Evolutionary conservation across 2,113 vertebrate species (phyloP).

Genomic region (Rutilus rutilus): DNA sequence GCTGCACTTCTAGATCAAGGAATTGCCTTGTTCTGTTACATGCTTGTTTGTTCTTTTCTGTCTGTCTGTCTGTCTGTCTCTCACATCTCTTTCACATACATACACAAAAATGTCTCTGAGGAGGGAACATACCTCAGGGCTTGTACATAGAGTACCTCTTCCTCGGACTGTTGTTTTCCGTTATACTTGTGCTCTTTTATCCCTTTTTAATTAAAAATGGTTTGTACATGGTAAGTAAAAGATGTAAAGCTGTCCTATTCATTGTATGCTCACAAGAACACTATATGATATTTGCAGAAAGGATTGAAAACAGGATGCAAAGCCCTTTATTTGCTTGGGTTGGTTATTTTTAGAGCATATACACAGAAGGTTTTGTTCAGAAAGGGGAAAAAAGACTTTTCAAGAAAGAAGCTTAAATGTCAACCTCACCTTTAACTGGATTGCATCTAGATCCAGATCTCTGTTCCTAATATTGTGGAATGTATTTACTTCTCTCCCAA

Average conservation of each 20-base stretch:
- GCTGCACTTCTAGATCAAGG: conserved; percentile 84
- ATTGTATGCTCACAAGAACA: neutral
- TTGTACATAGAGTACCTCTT: conserved; percentile 74
- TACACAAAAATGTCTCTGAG: neutral
- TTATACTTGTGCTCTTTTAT: conserved; percentile 7
- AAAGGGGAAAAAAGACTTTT: neutral
- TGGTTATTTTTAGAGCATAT: neutral
- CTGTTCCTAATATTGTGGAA: conserved; percentile 43
- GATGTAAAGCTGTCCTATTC: neutral
- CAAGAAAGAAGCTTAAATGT: neutral
- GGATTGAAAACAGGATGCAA: neutral
- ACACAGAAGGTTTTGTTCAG: too few species aligned
- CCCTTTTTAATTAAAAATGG: conserved; percentile 14
- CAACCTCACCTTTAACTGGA: conserved; percentile 5
- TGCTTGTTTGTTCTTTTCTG: conserved; percentile 42
- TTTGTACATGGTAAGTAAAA: conserved; percentile 18
- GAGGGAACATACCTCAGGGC: conserved; percentile 85
- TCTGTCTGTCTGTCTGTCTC: conserved; percentile 25
- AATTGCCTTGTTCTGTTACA: conserved; percentile 67
- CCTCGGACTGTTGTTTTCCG: conserved; percentile 43
- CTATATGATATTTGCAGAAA: conserved; percentile 5
- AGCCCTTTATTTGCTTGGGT: neutral
- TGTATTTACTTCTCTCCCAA: conserved; percentile 36
- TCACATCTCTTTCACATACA: conserved; percentile 63
- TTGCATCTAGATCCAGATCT: conserved; percentile 12